A percentile compares a stretch with the other conserved stretches of the same genome.
Evolutionary conservation across 2,797 vertebrate species (phyloP).

Genomic region (Myotis vivesi): DNA sequence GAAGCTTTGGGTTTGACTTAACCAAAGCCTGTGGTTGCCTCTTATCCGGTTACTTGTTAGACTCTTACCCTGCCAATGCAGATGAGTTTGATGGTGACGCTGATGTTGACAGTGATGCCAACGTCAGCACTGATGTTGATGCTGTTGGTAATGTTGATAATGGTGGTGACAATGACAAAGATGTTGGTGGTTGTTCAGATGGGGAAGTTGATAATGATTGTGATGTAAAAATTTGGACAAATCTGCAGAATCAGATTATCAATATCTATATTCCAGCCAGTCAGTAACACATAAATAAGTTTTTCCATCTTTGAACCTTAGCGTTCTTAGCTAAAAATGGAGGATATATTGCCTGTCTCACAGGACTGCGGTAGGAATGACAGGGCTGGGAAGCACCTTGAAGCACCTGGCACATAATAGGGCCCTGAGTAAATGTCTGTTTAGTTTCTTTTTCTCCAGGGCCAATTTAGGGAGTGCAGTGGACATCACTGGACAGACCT

Average conservation of each 20-base stretch:
- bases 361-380: neutral
- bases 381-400: neutral
- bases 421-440: neutral
- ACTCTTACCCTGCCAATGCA: neutral
- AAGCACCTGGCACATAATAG: neutral
- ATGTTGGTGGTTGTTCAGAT: neutral
- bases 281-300: neutral
- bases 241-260: neutral
- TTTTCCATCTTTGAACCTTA: neutral
- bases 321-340: neutral
- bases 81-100: accelerated
- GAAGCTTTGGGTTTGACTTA: neutral
- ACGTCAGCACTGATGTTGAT: neutral
- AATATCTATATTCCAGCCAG: neutral
- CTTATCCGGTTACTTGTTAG: neutral
- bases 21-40: neutral
- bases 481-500: neutral
- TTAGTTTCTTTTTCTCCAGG: neutral
- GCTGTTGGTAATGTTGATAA: neutral
- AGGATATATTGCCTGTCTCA: neutral
- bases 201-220: neutral
- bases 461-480: neutral
- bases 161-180: neutral
- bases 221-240: neutral
- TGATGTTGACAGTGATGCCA: neutral